Evolutionary conservation across 37 sponge, comb jelly and placozoan genomes (phyloP), one percentile per base, ranked within the genome.

Genomic region (Lycopodina hypogea): DNA sequence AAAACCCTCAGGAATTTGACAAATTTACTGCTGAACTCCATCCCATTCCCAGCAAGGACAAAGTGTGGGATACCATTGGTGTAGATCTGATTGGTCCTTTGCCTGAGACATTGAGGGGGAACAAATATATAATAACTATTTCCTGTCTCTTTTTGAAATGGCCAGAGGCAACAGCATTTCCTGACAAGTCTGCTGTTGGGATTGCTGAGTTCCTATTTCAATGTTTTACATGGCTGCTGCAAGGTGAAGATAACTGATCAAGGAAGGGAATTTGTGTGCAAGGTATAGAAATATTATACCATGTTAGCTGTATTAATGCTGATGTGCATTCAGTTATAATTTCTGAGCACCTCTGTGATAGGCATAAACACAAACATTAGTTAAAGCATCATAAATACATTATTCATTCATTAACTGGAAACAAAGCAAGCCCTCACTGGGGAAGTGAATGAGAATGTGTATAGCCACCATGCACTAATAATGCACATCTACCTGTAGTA

Each of bases 251-350:
- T 45, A 12, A 52, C 36, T 53, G 82, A 81, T 58, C 82, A 59
- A 42, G 82, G 82, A 56, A 51, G 66, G 58, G 82, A 81, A 62
- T 81, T 81, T 81, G 74, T 81, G 17, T 72, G 72, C 37, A 24
- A 71, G 52, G 82, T 81, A 41, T 4, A 28, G 23, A 52, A 22
- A 29, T 35, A 76, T 74, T 30, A 57, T 26, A n/a, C n/a, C n/a
- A n/a, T n/a, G n/a, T n/a, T n/a, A n/a, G n/a, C n/a, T n/a, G n/a
- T n/a, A n/a, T n/a, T n/a, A n/a, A n/a, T n/a, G n/a, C n/a, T n/a
- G n/a, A n/a, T n/a, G n/a, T n/a, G n/a, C n/a, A n/a, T n/a, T n/a
- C n/a, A n/a, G n/a, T n/a, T n/a, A n/a, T n/a, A n/a, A n/a, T n/a
- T n/a, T n/a, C n/a, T n/a, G n/a, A n/a, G n/a, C n/a, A n/a, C n/a